A percentile compares a stretch with the other conserved stretches of the same genome.
phyloP scores from a whole-genome alignment of 2,888 invertebrate species.

The Eurytoma californica region DNA sequence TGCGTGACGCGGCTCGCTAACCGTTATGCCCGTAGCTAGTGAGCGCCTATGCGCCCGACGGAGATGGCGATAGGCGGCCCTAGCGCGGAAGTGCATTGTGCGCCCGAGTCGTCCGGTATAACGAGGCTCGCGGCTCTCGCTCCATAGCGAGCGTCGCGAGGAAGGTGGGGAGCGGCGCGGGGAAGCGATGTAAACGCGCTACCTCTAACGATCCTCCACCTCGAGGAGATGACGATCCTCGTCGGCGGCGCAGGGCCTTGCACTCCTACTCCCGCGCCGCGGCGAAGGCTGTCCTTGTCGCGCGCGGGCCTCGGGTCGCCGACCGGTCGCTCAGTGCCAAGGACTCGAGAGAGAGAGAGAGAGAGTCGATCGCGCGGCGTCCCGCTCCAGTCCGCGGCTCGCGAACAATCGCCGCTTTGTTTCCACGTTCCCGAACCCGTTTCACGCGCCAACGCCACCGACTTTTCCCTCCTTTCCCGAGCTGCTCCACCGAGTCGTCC shows the following conservation, averaged over 20 bases:
- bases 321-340: slow-evolving; percentile 70
- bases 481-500: background rate
- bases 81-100: slow-evolving; percentile 63
- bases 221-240: slow-evolving; percentile 34
- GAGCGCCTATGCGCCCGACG: slow-evolving; percentile 55
- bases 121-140: slow-evolving; percentile 13
- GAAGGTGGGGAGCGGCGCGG: slow-evolving; percentile 1
- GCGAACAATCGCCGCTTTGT: slow-evolving; percentile 55
- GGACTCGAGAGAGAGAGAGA: slow-evolving; percentile 59
- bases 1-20: slow-evolving; percentile 72
- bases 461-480: slow-evolving; percentile 1
- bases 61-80: background rate
- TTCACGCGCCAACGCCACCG: background rate
- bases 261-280: slow-evolving; percentile 4
- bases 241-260: background rate
- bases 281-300: slow-evolving; percentile 41
- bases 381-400: slow-evolving; percentile 27
- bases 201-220: background rate
- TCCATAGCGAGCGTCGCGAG: background rate
- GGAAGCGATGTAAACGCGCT: background rate
- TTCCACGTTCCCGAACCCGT: slow-evolving; percentile 32
- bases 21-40: slow-evolving; percentile 69
- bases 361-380: slow-evolving; percentile 4
- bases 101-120: slow-evolving; percentile 25
- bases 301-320: slow-evolving; percentile 61